A percentile compares a stretch with the other conserved stretches of the same genome.
phyloP scores from a whole-genome alignment of 1,140 invertebrate species.

The Bombyx mori region ASM3026992v2 NC_085111.1:11759501-11760000 shows the following conservation, averaged over 20 bases:
- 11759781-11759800: too few species aligned
- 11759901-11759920: too few species aligned
- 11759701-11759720: conserved; percentile 80
- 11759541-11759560: conserved; percentile 83
- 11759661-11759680: conserved; percentile 73
- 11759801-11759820: too few species aligned
- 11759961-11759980: too few species aligned
- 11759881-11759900: too few species aligned
- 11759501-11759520: conserved; percentile 73
- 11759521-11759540: conserved; percentile 78
- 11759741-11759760: conserved; percentile 78
- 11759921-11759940: too few species aligned
- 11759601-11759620: conserved; percentile 31
- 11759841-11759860: too few species aligned
- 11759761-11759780: neutral
- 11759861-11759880: too few species aligned
- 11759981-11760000: too few species aligned
- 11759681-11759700: conserved; percentile 84
- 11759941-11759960: too few species aligned
- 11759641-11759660: neutral
- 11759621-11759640: neutral
- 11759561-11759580: conserved; percentile 79
- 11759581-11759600: conserved; percentile 83
- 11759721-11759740: conserved; percentile 81
- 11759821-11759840: too few species aligned